Conservation (phyloP, 1,140 invertebrate genomes). For the Triops cancriformis region DNA sequence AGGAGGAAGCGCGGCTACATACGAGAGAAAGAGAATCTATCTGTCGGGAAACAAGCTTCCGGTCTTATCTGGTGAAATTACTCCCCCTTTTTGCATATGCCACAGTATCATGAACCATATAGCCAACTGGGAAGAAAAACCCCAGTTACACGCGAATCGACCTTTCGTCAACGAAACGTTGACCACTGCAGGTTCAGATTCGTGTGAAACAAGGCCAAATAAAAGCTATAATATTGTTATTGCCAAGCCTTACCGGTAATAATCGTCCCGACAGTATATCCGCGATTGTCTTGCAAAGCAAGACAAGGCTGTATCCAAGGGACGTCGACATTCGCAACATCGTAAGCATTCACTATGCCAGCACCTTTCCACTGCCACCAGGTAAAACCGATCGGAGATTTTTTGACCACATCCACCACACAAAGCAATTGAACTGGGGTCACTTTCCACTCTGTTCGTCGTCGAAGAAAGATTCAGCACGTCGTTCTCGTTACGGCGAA, state of each 20-base stretch:
- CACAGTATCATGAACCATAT: background rate
- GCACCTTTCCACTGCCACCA: slow-evolving; percentile 74
- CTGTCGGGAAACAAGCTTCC: background rate
- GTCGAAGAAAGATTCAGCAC: slow-evolving; percentile 3
- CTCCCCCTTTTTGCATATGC: background rate
- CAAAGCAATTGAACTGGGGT: slow-evolving; percentile 36
- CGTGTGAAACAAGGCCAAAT: too few relatives aligned
- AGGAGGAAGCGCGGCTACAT: slow-evolving; percentile 15
- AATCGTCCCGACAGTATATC: slow-evolving; percentile 96
- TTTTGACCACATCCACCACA: slow-evolving; percentile 76
- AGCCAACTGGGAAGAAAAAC: background rate
- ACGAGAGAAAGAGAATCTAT: slow-evolving; percentile 18
- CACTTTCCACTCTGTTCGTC: slow-evolving; percentile 1
- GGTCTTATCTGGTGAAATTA: background rate
- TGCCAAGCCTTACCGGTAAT: slow-evolving; percentile 72
- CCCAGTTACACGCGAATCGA: background rate
- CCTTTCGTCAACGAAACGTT: background rate
- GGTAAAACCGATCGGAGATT: slow-evolving; percentile 80
- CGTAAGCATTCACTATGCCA: slow-evolving; percentile 74
- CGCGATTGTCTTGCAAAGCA: slow-evolving; percentile 89
- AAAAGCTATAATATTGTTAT: background rate
- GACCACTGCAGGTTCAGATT: background rate
- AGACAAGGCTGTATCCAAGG: slow-evolving; percentile 79
- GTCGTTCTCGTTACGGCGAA: background rate
- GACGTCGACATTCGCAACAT: slow-evolving; percentile 75